A percentile compares a stretch with the other conserved stretches of the same genome.
phyloP scores from a whole-genome alignment of 2,113 vertebrate species.

The Candoia aspera region DNA sequence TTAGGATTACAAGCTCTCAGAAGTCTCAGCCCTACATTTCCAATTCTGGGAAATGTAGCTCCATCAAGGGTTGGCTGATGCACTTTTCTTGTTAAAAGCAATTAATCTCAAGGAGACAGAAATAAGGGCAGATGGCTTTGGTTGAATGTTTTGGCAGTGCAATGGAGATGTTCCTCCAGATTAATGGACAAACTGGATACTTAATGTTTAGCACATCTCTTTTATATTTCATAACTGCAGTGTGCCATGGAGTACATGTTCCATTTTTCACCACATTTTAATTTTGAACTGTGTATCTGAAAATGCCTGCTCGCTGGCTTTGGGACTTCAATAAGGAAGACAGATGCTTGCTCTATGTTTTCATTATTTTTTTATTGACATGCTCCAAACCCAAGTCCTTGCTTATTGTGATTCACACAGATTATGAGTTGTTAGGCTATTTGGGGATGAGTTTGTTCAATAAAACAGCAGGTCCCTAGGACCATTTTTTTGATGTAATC shows the following conservation, averaged over 20 bases:
- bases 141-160: not conserved
- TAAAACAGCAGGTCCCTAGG: not conserved
- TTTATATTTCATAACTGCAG: not conserved
- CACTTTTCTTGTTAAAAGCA: conserved; percentile 19
- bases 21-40: not conserved
- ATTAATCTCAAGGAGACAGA: conserved; percentile 31
- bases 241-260: not conserved
- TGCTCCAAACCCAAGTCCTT: not conserved
- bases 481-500: not conserved
- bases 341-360: not conserved
- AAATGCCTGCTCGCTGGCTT: not conserved
- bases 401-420: not conserved
- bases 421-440: not conserved
- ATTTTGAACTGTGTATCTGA: not conserved
- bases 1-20: not conserved
- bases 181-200: conserved; percentile 27
- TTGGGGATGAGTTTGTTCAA: not conserved
- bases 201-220: conserved; percentile 27
- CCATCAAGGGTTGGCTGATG: fast-evolving
- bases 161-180: conserved; percentile 29
- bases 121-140: conserved; percentile 2
- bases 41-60: not conserved
- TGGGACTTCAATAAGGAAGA: not conserved
- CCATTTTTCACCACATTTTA: conserved; percentile 10
- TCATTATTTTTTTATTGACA: not conserved